Percentiles rank a stretch among this genome's conserved stretches.
Evolutionary conservation across 2,888 invertebrate species (phyloP).

Genomic region (Galerucella calmariensis): DNA sequence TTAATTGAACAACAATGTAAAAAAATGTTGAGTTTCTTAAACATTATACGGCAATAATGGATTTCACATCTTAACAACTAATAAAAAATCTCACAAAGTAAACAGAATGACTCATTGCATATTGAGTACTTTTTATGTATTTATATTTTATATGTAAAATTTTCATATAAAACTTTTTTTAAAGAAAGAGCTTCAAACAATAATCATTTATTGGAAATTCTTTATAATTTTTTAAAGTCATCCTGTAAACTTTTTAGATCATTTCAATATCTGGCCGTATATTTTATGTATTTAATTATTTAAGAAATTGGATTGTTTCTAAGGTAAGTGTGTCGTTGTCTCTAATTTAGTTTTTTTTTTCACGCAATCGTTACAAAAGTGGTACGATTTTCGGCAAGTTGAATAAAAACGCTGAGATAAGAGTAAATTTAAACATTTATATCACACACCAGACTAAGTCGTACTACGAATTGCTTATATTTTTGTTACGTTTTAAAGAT

Average conservation of each 20-base stretch:
- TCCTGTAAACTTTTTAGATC: constrained; percentile 20
- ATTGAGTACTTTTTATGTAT: background rate
- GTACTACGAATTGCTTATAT: constrained; percentile 64
- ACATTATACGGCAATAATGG: background rate
- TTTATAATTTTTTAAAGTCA: background rate
- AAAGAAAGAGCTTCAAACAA: too few species aligned
- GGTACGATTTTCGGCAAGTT: constrained; percentile 56
- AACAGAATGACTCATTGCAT: background rate
- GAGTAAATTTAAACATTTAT: constrained; percentile 50
- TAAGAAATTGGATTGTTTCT: constrained; percentile 37
- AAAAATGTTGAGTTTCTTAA: too few species aligned
- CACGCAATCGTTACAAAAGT: constrained; percentile 56
- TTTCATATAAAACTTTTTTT: too few species aligned
- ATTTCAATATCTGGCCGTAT: constrained; percentile 37
- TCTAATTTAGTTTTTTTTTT: constrained; percentile 58
- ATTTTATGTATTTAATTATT: constrained; percentile 33
- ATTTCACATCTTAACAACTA: constrained; percentile 17
- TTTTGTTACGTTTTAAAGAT: constrained; percentile 54
- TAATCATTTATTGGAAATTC: too few species aligned
- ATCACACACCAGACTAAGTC: constrained; percentile 63
- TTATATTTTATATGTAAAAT: too few species aligned
- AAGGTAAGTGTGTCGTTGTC: constrained; percentile 65
- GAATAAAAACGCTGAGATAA: constrained; percentile 23
- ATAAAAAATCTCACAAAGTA: constrained; percentile 23
- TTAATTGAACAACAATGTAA: too few species aligned